Conservation (phyloP, 2,797 vertebrate genomes). For the Pseudopleuronectes americanus region DNA sequence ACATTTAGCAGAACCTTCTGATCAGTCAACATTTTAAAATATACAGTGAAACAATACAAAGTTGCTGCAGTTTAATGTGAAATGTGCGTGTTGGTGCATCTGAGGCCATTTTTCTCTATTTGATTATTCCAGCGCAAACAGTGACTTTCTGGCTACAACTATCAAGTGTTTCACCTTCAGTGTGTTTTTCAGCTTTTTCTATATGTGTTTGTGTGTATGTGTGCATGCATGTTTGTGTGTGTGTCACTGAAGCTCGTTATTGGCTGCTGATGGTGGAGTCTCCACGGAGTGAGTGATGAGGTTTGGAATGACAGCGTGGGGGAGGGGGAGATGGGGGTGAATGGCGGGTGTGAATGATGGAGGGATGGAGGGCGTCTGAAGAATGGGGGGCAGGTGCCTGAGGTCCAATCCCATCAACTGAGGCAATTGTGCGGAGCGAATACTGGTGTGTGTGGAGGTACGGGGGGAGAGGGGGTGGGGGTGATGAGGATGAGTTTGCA, state of each 20-base stretch:
- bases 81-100: no score
- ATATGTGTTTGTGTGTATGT: constrained; percentile 17
- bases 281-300: constrained; percentile 73
- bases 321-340: constrained; percentile 43
- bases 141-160: constrained; percentile 31
- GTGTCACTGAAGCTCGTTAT: constrained; percentile 45
- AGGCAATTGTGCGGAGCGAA: constrained; percentile 80
- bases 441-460: constrained; percentile 42
- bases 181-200: constrained; percentile 33
- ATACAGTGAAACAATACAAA: not conserved
- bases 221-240: constrained; percentile 16
- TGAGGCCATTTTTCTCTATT: not conserved
- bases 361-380: constrained; percentile 51
- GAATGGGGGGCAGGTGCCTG: constrained; percentile 66
- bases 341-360: no score
- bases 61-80: not conserved
- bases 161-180: constrained; percentile 36
- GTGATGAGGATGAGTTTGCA: constrained; percentile 56
- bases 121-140: not conserved
- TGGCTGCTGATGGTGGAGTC: constrained; percentile 58
- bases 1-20: not conserved
- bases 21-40: not conserved
- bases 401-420: constrained; percentile 81
- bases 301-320: constrained; percentile 67
- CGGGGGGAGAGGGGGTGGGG: constrained; percentile 20